Base-by-base conservation (phyloP, 1,140 invertebrate genomes). In the Himalopsyche phryganea region DNA sequence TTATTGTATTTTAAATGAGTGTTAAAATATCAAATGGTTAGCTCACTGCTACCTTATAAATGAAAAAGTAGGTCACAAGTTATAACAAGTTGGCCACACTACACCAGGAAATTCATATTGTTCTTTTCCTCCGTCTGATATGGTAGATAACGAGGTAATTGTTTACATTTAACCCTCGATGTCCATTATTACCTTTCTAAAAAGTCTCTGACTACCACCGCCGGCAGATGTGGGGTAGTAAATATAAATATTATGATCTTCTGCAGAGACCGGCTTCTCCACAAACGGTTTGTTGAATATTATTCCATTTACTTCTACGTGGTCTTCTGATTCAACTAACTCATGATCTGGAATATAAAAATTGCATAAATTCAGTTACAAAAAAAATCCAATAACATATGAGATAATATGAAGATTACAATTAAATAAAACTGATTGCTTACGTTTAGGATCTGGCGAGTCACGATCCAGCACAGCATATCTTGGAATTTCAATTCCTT, bases 221-320 rank as follows among this genome's bases (percentile, higher is more conserved):
- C 98, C 98, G n/a, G 96, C 98, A 2, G 93, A 95, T 2, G 94
- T 94, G 0, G 97, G 98, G 79, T 98, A 99, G 76, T 99, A 99
- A 67, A 99, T 99, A 73, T 98, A 98, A 69, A 99, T 98, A 73
- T 99, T 99, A 74, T 99, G 98, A 79, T 99, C 96, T 79, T 99
- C 98, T 0, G 98, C 98, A 15, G 93, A 97, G 1, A 83, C 80
- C 0, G 96, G 96, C 72, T 98, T 98, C 74, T 99, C 98, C 0
- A 99, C 98, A 80, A 99, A 99, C 0, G 98, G 98, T 72, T 98
- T 99, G 70, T 98, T 97, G 69, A 99, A 99, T 1, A 92, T 87
- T 17, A 94, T 85, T 3, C 96, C 96, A 74, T 98, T 96, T 4
- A 99, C 93, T 78, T 99, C 97, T 7, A 99, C 96, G 67, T 98